Percentiles rank a stretch among this genome's conserved stretches.
Evolutionary conservation across 2,888 invertebrate genomes (phyloP).

Genomic region (Rapana venosa): DNA sequence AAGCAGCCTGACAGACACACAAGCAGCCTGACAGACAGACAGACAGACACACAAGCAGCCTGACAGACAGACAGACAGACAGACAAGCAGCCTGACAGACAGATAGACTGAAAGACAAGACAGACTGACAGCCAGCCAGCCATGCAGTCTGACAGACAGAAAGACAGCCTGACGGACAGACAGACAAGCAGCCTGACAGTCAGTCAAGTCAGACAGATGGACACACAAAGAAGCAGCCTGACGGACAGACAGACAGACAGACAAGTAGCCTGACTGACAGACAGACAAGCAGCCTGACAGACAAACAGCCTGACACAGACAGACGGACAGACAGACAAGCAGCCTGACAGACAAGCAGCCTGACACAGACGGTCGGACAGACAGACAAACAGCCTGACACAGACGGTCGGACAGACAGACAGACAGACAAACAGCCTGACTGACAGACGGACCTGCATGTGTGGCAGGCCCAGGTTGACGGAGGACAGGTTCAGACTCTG

Average conservation of each 20-base stretch:
- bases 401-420: slow-evolving; percentile 17
- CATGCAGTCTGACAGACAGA: slow-evolving; percentile 73
- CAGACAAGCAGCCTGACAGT: slow-evolving; percentile 41
- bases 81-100: background rate
- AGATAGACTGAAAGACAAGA: background rate
- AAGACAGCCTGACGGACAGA: slow-evolving; percentile 72
- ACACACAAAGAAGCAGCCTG: too few relatives aligned
- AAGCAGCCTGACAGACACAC: too few relatives aligned
- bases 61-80: slow-evolving; percentile 40
- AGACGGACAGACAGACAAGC: too few relatives aligned
- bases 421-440: background rate
- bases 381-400: background rate
- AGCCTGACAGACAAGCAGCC: background rate
- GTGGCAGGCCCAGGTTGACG: slow-evolving; percentile 71
- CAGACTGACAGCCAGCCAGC: slow-evolving; percentile 26
- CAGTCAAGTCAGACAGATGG: too few relatives aligned
- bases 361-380: background rate
- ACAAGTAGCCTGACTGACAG: too few relatives aligned
- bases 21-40: background rate
- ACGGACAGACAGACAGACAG: too few relatives aligned
- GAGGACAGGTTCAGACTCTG: slow-evolving; percentile 73
- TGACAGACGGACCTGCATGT: slow-evolving; percentile 65
- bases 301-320: background rate
- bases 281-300: too few relatives aligned
- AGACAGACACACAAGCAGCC: background rate